Percentiles rank a stretch among this genome's conserved stretches.
These are phyloP conservation scores for Calyptommatus sinebrachiatus DNA, from an alignment of 2,113 vertebrate species.

Conservation along the genomic window DNA sequence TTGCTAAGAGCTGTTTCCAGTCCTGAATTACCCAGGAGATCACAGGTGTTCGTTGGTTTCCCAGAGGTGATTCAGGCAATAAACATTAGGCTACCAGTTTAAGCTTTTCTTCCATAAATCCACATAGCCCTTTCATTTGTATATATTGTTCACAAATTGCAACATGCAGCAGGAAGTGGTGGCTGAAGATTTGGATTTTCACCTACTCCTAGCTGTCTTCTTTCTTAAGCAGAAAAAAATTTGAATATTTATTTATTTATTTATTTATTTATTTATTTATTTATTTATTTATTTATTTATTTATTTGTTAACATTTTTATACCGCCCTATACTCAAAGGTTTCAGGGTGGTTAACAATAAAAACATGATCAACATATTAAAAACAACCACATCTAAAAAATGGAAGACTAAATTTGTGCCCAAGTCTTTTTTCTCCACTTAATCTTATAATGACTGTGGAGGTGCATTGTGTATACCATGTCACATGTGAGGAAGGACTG, in stretches of 20 bases:
- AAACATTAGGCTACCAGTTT: conserved; percentile 66
- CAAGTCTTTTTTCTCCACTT: too few relatives aligned
- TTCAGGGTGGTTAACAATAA: too few relatives aligned
- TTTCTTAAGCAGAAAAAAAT: conserved; percentile 60
- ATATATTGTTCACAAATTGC: conserved; percentile 70
- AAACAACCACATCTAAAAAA: too few relatives aligned
- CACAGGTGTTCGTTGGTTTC: conserved; percentile 73
- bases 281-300: too few relatives aligned
- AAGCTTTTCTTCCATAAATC: conserved; percentile 61
- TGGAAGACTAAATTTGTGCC: too few relatives aligned
- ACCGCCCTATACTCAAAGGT: too few relatives aligned
- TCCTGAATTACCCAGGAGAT: conserved; percentile 68
- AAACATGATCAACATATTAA: too few relatives aligned
- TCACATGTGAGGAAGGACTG: conserved; percentile 26
- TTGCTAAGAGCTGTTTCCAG: conserved; percentile 57
- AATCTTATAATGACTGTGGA: conserved; percentile 32
- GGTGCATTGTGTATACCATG: conserved; percentile 13
- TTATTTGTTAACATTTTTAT: too few relatives aligned
- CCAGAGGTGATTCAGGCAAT: conserved; percentile 69
- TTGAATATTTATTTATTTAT: too few relatives aligned
- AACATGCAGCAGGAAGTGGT: conserved; percentile 69
- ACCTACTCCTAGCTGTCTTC: neutral
- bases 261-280: too few relatives aligned
- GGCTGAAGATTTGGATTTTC: conserved; percentile 63
- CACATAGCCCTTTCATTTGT: conserved; percentile 66